phyloP scores from a whole-genome alignment of 2,113 vertebrate species.

The Hippolais icterina region DNA sequence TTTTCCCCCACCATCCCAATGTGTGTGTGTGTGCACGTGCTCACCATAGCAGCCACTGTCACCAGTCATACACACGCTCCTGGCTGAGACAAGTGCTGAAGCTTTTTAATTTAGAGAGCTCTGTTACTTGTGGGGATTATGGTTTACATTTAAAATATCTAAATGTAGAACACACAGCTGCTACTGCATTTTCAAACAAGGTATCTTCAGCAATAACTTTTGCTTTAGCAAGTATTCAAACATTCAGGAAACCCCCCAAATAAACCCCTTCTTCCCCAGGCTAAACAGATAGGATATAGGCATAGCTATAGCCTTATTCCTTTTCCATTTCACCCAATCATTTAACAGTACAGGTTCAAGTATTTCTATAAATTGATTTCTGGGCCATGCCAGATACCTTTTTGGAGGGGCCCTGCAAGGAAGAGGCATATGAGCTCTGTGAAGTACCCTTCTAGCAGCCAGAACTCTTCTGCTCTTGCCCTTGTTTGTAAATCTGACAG shows the following conservation, averaged over 20 bases:
- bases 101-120: constrained; percentile 20
- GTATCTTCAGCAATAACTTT: neutral
- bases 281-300: neutral
- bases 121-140: neutral
- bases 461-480: neutral
- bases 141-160: neutral
- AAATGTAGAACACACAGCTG: neutral
- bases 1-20: neutral
- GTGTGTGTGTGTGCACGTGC: neutral
- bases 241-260: neutral
- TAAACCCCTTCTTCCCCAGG: neutral
- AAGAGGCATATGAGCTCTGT: neutral
- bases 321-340: neutral
- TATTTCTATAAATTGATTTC: neutral
- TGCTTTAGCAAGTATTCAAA: neutral
- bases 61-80: neutral
- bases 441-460: neutral
- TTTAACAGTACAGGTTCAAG: neutral
- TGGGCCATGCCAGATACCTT: neutral
- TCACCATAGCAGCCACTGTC: neutral
- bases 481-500: neutral
- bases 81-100: neutral
- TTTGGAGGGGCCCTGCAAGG: neutral
- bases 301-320: neutral
- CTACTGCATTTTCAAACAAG: neutral